phyloP scores from a whole-genome alignment of 1,140 invertebrate genomes.

The Cotesia vestalis region DNA sequence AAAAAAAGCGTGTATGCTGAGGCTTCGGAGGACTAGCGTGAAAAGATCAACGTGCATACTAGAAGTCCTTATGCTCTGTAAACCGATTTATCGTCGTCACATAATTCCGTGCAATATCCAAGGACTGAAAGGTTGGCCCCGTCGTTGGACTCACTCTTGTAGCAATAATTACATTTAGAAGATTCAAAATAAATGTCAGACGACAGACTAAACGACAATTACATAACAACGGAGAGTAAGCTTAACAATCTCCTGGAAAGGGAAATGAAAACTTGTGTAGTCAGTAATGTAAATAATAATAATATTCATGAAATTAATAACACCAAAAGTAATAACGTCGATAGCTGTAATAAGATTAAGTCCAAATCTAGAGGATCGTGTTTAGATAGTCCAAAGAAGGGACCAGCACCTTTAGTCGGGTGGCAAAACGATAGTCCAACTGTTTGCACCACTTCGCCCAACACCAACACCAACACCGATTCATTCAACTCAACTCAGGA shows the following conservation, averaged over 20 bases:
- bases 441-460: constrained; percentile 44
- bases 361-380: neutral
- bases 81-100: constrained; percentile 37
- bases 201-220: constrained; percentile 43
- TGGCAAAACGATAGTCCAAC: constrained; percentile 55
- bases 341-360: neutral
- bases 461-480: neutral
- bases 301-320: neutral
- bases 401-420: constrained; percentile 56
- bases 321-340: neutral
- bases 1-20: constrained; percentile 55
- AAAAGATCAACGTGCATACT: constrained; percentile 40
- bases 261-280: neutral
- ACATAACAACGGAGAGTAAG: constrained; percentile 4
- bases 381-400: constrained; percentile 13
- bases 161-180: constrained; percentile 58
- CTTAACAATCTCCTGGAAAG: neutral
- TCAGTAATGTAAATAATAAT: neutral
- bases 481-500: neutral
- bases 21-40: constrained; percentile 39
- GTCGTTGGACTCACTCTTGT: constrained; percentile 56
- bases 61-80: constrained; percentile 59
- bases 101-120: constrained; percentile 52
- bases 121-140: constrained; percentile 59
- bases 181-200: constrained; percentile 46